Evolutionary conservation across 2,113 vertebrate species (phyloP).

Genomic region (Psophia crepitans): DNA sequence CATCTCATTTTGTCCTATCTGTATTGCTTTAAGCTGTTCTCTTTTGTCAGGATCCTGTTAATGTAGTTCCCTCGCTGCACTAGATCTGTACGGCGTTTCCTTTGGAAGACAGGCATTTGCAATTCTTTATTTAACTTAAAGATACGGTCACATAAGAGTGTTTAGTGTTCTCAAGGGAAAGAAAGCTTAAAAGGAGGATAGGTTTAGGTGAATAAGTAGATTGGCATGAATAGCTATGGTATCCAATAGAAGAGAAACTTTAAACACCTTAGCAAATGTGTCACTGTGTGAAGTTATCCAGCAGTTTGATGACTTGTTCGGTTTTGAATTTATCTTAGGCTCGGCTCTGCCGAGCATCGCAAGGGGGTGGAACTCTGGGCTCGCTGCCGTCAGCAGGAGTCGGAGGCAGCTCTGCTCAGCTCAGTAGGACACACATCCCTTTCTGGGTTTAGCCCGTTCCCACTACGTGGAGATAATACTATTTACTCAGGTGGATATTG

Average conservation of each 20-base stretch:
- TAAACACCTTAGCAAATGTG: neutral
- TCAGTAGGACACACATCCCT: neutral
- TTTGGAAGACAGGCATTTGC: slow-evolving; percentile 15
- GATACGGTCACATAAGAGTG: neutral
- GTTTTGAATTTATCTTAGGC: neutral
- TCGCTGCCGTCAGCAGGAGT: neutral
- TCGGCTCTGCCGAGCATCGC: neutral
- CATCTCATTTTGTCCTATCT: neutral
- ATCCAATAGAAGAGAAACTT: slow-evolving; percentile 28
- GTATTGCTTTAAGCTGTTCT: neutral
- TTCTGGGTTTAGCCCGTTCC: neutral
- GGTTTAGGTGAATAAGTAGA: neutral
- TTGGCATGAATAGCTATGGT: neutral
- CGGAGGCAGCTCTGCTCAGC: neutral
- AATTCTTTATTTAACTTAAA: slow-evolving; percentile 1
- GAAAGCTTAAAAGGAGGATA: neutral
- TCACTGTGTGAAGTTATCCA: neutral
- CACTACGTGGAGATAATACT: neutral
- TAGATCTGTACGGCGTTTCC: neutral
- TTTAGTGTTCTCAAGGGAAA: slow-evolving; percentile 13
- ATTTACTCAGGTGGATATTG: neutral
- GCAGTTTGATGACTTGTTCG: neutral
- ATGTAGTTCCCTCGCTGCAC: neutral
- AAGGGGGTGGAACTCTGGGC: neutral
- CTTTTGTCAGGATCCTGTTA: neutral